Percentiles rank a stretch among this genome's conserved stretches.
phyloP scores from a whole-genome alignment of 2,797 vertebrate species.

The Tauraco hartlaubi region DNA sequence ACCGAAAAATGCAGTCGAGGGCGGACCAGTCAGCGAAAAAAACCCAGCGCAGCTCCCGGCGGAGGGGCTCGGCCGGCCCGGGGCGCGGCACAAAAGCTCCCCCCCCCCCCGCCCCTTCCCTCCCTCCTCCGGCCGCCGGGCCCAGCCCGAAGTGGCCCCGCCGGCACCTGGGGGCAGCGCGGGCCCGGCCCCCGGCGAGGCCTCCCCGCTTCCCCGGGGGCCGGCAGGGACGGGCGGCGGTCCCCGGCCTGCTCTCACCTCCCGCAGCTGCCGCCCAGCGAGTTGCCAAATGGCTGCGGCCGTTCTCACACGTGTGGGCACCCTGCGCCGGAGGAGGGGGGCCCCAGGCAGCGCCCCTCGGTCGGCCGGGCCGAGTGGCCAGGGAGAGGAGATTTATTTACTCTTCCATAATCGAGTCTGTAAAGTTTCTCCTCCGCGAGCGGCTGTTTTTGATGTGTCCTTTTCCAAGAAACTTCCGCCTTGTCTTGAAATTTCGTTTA shows the following conservation, averaged over 20 bases:
- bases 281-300: conserved; percentile 44
- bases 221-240: not conserved
- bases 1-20: conserved; percentile 37
- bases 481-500: not conserved
- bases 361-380: not conserved
- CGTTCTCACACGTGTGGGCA: not conserved
- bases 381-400: not conserved
- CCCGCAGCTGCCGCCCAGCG: not conserved
- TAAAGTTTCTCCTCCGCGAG: not conserved
- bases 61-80: not conserved
- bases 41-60: not conserved
- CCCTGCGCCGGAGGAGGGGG: not conserved
- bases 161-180: not conserved
- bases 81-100: conserved; percentile 9
- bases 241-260: not conserved
- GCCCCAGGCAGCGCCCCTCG: not conserved
- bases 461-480: not conserved
- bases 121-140: not conserved
- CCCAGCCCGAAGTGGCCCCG: not conserved
- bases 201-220: not conserved
- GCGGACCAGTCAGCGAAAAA: not conserved
- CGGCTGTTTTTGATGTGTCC: not conserved
- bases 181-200: not conserved
- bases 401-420: not conserved
- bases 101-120: not conserved